A percentile compares a stretch with the other conserved stretches of the same genome.
phyloP scores from a whole-genome alignment of 2,888 invertebrate species.

The Coenonympha glycerion region DNA sequence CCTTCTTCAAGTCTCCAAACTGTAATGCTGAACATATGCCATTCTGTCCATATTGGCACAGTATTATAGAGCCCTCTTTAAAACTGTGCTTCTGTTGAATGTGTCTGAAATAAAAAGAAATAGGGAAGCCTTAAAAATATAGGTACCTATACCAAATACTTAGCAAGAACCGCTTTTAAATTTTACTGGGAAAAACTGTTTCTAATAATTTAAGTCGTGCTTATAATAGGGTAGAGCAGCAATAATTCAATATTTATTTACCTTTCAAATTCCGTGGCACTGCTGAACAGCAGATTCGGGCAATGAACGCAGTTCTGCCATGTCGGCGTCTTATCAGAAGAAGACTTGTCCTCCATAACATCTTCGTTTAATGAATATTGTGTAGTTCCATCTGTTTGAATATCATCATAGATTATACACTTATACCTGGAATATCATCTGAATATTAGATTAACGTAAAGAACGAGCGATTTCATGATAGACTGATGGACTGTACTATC shows the following conservation, averaged over 20 bases:
- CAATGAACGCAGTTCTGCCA: conserved; percentile 80
- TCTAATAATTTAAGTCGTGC: too few relatives aligned
- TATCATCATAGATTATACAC: too few relatives aligned
- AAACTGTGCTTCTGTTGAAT: conserved; percentile 86
- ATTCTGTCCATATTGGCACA: conserved; percentile 92
- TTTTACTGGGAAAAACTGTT: too few relatives aligned
- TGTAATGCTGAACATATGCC: conserved; percentile 90
- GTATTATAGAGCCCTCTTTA: conserved; percentile 88
- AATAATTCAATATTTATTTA: too few relatives aligned
- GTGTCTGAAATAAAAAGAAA: conserved; percentile 75
- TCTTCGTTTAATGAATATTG: conserved; percentile 39
- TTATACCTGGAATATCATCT: conserved; percentile 29
- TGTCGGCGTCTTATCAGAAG: conserved; percentile 54
- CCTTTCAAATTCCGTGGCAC: conserved; percentile 78
- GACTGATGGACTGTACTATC: too few relatives aligned
- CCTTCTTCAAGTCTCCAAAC: conserved; percentile 91
- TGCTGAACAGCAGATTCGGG: conserved; percentile 74
- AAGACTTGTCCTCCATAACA: conserved; percentile 70
- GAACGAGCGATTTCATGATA: conserved; percentile 25
- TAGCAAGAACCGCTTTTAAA: too few relatives aligned
- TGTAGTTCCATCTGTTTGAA: too few relatives aligned
- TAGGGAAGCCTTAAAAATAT: neutral
- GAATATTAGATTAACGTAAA: conserved; percentile 23
- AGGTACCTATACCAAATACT: too few relatives aligned
- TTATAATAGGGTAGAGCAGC: too few relatives aligned